These are phyloP conservation scores for Channallabes apus DNA, from an alignment of 2,797 vertebrate species.

Conservation along the genomic window DNA sequence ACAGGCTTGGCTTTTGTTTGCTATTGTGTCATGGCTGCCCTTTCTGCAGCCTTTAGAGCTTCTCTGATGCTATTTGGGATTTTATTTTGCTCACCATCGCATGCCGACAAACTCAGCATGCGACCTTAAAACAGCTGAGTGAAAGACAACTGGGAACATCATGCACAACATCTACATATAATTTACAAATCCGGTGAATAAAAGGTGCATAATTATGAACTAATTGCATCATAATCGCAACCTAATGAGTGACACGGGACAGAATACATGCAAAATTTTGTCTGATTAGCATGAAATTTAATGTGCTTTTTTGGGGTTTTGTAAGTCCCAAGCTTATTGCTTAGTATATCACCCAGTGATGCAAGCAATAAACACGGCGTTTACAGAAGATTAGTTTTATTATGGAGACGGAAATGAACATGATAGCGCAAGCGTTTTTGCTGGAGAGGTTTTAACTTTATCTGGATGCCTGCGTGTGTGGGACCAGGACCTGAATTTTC, in stretches of 20 bases:
- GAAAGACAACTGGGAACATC: slow-evolving; percentile 22
- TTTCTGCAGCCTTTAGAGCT: slow-evolving; percentile 59
- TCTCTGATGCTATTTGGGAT: slow-evolving; percentile 69
- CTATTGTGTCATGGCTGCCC: slow-evolving; percentile 61
- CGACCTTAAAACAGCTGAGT: slow-evolving; percentile 68
- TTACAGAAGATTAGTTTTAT: background rate
- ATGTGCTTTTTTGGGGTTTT: background rate
- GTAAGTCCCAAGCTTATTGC: background rate
- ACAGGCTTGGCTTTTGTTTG: slow-evolving; percentile 45
- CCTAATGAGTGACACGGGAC: slow-evolving; percentile 15
- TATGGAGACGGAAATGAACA: background rate
- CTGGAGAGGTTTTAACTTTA: slow-evolving; percentile 1
- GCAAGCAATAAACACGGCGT: background rate
- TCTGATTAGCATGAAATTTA: slow-evolving; percentile 22
- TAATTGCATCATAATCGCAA: slow-evolving; percentile 25
- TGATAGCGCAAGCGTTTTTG: background rate
- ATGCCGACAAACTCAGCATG: slow-evolving; percentile 60
- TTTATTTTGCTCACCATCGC: background rate
- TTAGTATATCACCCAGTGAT: background rate
- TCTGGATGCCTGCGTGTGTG: slow-evolving; percentile 23
- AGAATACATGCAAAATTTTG: background rate
- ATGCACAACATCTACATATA: slow-evolving; percentile 8
- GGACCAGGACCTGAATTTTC: slow-evolving; percentile 33
- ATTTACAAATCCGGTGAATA: slow-evolving; percentile 21
- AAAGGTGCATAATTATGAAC: slow-evolving; percentile 17